Conservation (phyloP, 2,113 vertebrate genomes). For the Mesembrinibis cayennensis region DNA sequence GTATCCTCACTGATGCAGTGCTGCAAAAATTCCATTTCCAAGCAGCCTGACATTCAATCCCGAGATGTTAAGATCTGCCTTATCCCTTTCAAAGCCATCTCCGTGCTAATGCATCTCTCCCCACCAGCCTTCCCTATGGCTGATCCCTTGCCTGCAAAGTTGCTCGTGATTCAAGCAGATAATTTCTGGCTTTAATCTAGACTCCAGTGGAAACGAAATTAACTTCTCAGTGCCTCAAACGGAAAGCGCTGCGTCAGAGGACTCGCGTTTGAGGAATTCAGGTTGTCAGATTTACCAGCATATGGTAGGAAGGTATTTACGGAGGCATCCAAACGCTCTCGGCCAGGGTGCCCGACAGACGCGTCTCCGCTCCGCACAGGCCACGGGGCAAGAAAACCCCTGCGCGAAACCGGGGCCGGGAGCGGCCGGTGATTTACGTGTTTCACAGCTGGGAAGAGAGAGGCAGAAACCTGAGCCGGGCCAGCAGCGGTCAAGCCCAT, state of each 20-base stretch:
- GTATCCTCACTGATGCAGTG: not conserved
- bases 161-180: slow-evolving; percentile 44
- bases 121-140: not conserved
- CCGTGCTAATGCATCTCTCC: slow-evolving; percentile 30
- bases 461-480: fast-evolving
- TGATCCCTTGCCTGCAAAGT: slow-evolving; percentile 25
- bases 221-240: slow-evolving; percentile 2
- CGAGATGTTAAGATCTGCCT: slow-evolving; percentile 37
- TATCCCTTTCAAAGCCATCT: slow-evolving; percentile 27
- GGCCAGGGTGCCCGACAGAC: not conserved
- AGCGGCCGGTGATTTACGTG: not conserved
- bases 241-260: not conserved
- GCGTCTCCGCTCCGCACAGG: not conserved
- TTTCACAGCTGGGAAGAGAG: not conserved
- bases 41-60: slow-evolving; percentile 40
- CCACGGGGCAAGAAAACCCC: no score
- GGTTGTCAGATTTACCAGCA: not conserved
- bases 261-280: fast-evolving
- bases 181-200: slow-evolving; percentile 50
- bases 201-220: slow-evolving; percentile 38
- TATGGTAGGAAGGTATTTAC: fast-evolving
- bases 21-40: not conserved
- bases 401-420: fast-evolving
- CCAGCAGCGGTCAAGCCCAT: not conserved
- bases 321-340: not conserved